A percentile compares a stretch with the other conserved stretches of the same genome.
Evolutionary conservation across 2,113 vertebrate genomes (phyloP).

Genomic region (Gnathonemus longibarbis): DNA sequence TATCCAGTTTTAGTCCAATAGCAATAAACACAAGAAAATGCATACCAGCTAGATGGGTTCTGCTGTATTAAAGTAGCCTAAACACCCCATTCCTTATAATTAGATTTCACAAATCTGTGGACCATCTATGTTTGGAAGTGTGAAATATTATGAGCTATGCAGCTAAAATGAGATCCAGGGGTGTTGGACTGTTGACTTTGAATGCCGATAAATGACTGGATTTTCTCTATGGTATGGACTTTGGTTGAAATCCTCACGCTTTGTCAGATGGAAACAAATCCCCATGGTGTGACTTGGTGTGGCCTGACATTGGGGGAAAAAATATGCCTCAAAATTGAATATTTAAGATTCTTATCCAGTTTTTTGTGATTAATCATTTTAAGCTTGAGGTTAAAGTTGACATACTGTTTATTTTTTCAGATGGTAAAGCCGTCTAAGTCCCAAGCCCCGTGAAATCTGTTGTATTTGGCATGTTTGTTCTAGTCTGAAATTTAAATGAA

Average conservation of each 20-base stretch:
- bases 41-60: not conserved
- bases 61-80: not conserved
- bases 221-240: not conserved
- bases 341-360: not conserved
- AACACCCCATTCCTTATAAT: not conserved
- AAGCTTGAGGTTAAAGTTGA: not conserved
- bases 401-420: not conserved
- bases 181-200: not conserved
- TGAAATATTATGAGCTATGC: not conserved
- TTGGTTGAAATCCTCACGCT: not conserved
- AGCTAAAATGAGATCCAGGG: not conserved
- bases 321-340: not conserved
- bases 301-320: not conserved
- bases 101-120: not conserved
- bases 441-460: not conserved
- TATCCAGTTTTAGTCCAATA: not conserved
- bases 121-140: not conserved
- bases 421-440: not conserved
- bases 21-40: not conserved
- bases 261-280: not conserved
- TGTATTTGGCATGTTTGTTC: not conserved
- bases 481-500: not conserved
- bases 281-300: not conserved
- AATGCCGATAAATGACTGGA: not conserved
- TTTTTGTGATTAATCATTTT: not conserved